Percentiles rank a stretch among this genome's conserved stretches.
Evolutionary conservation across 2,113 vertebrate species (phyloP).

Genomic region (Cryptoleucopteryx plumbea): DNA sequence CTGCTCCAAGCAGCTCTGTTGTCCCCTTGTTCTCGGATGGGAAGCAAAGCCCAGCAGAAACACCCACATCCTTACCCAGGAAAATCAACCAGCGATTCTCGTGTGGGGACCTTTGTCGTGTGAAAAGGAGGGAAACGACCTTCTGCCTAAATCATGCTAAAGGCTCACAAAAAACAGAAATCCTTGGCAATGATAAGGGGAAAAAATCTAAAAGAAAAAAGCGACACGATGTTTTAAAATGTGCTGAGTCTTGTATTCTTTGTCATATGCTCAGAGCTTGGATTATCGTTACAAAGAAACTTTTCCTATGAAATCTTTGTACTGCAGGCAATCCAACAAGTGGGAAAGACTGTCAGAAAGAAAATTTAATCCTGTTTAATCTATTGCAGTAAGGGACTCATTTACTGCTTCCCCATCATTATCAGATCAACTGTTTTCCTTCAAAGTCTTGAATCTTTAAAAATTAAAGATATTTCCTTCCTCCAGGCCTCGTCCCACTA

Average conservation of each 20-base stretch:
- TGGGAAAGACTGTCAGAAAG: neutral
- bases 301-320: neutral
- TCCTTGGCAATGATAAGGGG: neutral
- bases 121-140: neutral
- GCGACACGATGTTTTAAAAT: neutral
- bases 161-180: neutral
- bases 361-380: neutral
- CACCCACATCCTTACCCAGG: neutral
- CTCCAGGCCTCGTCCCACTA: neutral
- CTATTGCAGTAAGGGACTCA: neutral
- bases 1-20: neutral
- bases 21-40: neutral
- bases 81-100: neutral
- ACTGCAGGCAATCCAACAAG: neutral
- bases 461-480: neutral
- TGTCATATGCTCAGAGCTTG: neutral
- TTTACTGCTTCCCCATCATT: neutral
- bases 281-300: neutral
- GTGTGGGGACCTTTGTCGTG: neutral
- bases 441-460: neutral
- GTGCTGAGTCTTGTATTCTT: neutral
- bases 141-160: neutral
- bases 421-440: neutral
- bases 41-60: conserved; percentile 15
- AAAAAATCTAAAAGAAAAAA: neutral